phyloP scores from a whole-genome alignment of 2,797 vertebrate genomes.

The Pseudochirops corinnae region DNA sequence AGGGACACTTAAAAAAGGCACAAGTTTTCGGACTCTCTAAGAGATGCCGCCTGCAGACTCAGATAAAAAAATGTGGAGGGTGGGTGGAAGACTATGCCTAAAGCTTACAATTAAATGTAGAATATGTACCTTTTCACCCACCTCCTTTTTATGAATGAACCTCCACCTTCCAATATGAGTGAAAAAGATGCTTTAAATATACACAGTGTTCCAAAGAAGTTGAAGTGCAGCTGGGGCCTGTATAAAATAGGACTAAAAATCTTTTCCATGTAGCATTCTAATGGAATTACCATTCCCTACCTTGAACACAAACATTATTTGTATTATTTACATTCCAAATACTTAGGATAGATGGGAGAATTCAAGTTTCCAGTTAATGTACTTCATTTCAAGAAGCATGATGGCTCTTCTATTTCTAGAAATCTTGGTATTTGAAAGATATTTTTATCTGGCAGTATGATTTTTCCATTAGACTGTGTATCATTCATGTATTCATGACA shows the following conservation, averaged over 20 bases:
- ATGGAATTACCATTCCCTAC: slow-evolving; percentile 59
- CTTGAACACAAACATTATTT: slow-evolving; percentile 54
- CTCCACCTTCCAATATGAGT: slow-evolving; percentile 49
- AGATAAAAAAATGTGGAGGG: slow-evolving; percentile 67
- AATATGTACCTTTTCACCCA: slow-evolving; percentile 28
- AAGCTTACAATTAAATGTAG: slow-evolving; percentile 52
- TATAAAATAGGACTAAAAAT: slow-evolving; percentile 43
- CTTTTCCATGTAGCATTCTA: slow-evolving; percentile 50
- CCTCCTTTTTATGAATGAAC: slow-evolving; percentile 52
- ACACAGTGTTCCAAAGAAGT: neutral
- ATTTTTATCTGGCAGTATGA: slow-evolving; percentile 23
- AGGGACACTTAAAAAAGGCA: slow-evolving; percentile 51
- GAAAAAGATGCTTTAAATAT: slow-evolving; percentile 71
- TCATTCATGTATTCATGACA: slow-evolving; percentile 36
- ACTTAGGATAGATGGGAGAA: slow-evolving; percentile 21
- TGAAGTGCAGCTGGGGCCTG: neutral
- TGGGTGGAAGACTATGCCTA: slow-evolving; percentile 49
- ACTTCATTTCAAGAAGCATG: slow-evolving; percentile 24
- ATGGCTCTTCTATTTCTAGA: neutral
- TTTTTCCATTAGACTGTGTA: slow-evolving; percentile 39
- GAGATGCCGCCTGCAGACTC: slow-evolving; percentile 44
- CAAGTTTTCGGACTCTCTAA: slow-evolving; percentile 70
- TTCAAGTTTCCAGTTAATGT: slow-evolving; percentile 44
- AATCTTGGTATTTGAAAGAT: slow-evolving; percentile 28
- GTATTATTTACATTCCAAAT: neutral